phyloP scores from a whole-genome alignment of 2,888 invertebrate genomes.

The Pyrgus malvae region DNA sequence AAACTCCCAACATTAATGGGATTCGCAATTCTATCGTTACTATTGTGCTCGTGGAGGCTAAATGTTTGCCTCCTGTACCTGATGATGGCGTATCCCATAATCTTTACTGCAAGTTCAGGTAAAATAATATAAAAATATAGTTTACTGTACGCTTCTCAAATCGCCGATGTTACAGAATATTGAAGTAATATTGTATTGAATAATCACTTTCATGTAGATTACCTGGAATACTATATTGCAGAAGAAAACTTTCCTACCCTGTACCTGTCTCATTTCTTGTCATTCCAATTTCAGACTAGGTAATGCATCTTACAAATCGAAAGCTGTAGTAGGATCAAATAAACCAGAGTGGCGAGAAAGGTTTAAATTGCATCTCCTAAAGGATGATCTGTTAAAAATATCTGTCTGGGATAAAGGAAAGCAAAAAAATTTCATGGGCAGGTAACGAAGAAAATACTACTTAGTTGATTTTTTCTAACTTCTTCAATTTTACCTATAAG shows the following conservation, averaged over 20 bases:
- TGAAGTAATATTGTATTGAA: too few relatives aligned
- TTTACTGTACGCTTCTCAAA: background rate
- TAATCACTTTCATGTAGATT: too few relatives aligned
- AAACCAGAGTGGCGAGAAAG: slow-evolving; percentile 66
- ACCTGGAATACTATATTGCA: too few relatives aligned
- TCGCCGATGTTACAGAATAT: background rate
- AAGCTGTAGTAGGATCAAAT: slow-evolving; percentile 47
- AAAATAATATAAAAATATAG: slow-evolving; percentile 17
- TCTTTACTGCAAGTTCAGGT: slow-evolving; percentile 65
- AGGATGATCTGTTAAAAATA: slow-evolving; percentile 52
- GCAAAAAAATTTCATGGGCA: slow-evolving; percentile 69
- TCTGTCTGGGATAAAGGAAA: slow-evolving; percentile 66
- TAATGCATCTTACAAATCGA: slow-evolving; percentile 56
- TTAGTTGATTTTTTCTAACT: background rate
- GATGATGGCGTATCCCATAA: slow-evolving; percentile 55
- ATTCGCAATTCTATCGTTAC: slow-evolving; percentile 50
- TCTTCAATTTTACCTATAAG: background rate
- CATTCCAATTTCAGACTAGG: slow-evolving; percentile 51
- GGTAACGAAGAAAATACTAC: slow-evolving; percentile 41
- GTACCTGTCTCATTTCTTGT: background rate
- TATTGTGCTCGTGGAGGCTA: slow-evolving; percentile 64
- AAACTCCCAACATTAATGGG: background rate
- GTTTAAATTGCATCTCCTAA: slow-evolving; percentile 54
- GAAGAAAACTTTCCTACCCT: background rate
- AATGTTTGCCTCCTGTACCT: slow-evolving; percentile 55